Evolutionary conservation across 2,888 invertebrate species (phyloP), one percentile per base, ranked within the genome.

Genomic region (Caenorhabditis sinica): DNA sequence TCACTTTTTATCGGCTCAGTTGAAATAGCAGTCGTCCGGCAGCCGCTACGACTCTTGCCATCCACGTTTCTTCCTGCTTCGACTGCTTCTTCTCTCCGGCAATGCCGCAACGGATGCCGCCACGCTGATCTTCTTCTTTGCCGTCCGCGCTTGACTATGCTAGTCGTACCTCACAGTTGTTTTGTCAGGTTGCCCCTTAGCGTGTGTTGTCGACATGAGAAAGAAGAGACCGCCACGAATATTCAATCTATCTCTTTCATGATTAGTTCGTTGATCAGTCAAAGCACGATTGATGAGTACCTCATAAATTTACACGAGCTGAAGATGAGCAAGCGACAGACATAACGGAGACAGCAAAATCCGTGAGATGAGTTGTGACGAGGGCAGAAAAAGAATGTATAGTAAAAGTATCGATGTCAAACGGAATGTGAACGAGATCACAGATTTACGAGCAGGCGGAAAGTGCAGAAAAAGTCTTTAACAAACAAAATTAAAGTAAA

Each of bases 1-100:
- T 82, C 82, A 82, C 82, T 82, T 82, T 82, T 82, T 82, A 82
- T 82, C 82, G 82, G 72, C 81, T 74, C 74, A 74, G 81, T 81
- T 81, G 81, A 74, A 81, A 81, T 81, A 81, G 74, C 81, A 81
- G 81, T 74, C 74, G 74, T 74, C 74, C 74, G 63, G 81, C 74
- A 81, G 81, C 81, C 81, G 81, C 81, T 82, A 82, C 63, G 51
- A 60, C 53, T 51, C 51, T 80, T 69, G 73, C 81, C 74, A 81
- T 65, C 68, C 74, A 82, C 75, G 75, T 58, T 68, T 68, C 58
- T 68, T 76, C 66, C 68, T 66, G 49, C 68, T 75, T 69, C 40
- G 20, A 36, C 63, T 80, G 65, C 80, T 58, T 58, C 69, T 69
- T 43, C 51, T 53, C 56, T 53, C 56, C 77, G 28, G 53, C 33